Base-by-base conservation (phyloP, 2,888 invertebrate genomes). In the Anticlea derivata region DNA sequence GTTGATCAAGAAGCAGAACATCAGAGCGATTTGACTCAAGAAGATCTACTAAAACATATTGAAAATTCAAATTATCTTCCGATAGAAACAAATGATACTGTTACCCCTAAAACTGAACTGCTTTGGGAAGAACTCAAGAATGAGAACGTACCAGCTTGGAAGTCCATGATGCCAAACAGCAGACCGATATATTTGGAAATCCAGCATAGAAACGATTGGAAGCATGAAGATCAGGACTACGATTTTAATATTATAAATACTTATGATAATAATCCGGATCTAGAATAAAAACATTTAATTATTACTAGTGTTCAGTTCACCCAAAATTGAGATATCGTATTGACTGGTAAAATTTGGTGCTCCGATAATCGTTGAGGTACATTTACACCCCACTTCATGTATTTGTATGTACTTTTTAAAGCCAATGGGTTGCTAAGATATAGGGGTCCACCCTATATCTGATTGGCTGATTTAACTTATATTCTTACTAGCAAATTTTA, bases 181-280 rank as follows among this genome's bases (percentile, higher is more conserved):
- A 71, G 75, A 58, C 72, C 82, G 1, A 56, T 68, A 12, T 83
- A 83, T 63, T 71, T 83, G 49, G 78, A 83, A 56, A 74, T 80
- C 31, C 70, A 73, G 30, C 69, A 70, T 39, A 74, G 73, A 50
- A 73, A 63, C 45, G 69, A 77, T 12, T 78, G 75, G 71, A 75
- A 67, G 53, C 69, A 68, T 6, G 77, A 77, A 4, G 76, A 61
- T 38, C 53, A 63, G 11, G 76, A 82, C 31, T 75, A 73, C 41
- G 78, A 83, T 50, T 61, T 61, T 8, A 48, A 48, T 40, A 30
- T 29, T 12, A 13, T 54, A 10, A 46, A 40, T 52, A 40, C 39
- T 10, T 41, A 37, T 39, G 41, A 51, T 30, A 31, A 38, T 33
- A 8, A 17, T 37, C 7, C 13, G 13, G 23, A 38, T 20, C 2